A percentile compares a stretch with the other conserved stretches of the same genome.
These are phyloP conservation scores for Notothenia rossii DNA, from an alignment of 2,113 vertebrate species.

Conservation along the genomic window DNA sequence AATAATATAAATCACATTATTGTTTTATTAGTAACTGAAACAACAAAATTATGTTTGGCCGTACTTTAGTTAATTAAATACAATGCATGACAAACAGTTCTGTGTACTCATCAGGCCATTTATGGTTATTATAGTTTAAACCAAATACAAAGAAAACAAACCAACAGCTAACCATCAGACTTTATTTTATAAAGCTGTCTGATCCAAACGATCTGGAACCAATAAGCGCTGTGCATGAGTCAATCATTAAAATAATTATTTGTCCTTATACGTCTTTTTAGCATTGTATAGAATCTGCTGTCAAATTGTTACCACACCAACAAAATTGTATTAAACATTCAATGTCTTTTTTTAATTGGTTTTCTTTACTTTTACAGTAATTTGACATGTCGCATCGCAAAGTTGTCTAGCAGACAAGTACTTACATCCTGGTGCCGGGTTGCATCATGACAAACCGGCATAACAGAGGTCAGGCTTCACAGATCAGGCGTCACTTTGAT, in stretches of 20 bases:
- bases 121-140: neutral
- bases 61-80: neutral
- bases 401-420: neutral
- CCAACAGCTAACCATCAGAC: neutral
- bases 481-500: constrained; percentile 18
- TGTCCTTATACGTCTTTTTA: neutral
- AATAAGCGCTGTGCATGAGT: neutral
- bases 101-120: too few species aligned
- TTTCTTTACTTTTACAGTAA: neutral
- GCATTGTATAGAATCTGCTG: neutral
- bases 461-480: neutral
- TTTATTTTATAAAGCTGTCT: neutral
- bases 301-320: neutral
- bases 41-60: neutral
- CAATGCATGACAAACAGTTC: neutral
- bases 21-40: neutral
- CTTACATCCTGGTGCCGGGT: too few species aligned
- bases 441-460: constrained; percentile 12
- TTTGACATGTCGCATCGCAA: neutral
- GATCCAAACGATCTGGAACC: neutral
- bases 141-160: neutral
- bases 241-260: neutral
- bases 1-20: neutral
- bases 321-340: neutral
- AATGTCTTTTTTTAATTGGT: neutral